phyloP scores from a whole-genome alignment of 2,113 vertebrate genomes.

The Campylomormyrus tamandua region DNA sequence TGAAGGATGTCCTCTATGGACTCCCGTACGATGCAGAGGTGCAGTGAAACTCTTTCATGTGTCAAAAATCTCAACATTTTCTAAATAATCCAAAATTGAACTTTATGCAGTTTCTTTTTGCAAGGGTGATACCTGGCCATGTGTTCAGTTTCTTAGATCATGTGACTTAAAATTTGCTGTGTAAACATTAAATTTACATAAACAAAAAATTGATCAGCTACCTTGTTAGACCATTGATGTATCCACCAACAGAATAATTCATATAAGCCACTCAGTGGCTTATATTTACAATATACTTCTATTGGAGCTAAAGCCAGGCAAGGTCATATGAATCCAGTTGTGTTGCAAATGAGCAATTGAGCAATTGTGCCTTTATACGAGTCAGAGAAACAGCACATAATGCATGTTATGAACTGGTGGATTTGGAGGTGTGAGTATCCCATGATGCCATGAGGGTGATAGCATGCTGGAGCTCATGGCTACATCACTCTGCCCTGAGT shows the following conservation, averaged over 20 bases:
- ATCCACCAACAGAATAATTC: neutral
- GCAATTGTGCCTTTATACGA: neutral
- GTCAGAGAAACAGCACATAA: neutral
- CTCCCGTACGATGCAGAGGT: too few relatives aligned
- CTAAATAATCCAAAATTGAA: neutral
- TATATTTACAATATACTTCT: neutral
- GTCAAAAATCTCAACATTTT: neutral
- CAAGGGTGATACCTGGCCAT: neutral
- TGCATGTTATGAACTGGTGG: neutral
- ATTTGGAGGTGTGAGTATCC: neutral
- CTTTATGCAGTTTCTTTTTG: neutral
- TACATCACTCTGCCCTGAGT: neutral
- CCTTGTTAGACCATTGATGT: neutral
- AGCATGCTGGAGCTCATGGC: neutral
- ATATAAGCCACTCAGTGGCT: neutral
- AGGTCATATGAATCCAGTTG: neutral
- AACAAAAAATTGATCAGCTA: neutral
- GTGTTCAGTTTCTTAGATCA: neutral
- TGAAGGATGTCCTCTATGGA: neutral
- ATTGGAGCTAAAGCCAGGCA: neutral
- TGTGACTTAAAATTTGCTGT: neutral
- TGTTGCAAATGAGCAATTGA: neutral
- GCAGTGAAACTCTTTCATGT: neutral
- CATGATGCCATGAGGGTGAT: neutral
- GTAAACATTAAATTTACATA: neutral